phyloP scores from a whole-genome alignment of 2,888 invertebrate species.

The Steinernema carpocapsae region DNA sequence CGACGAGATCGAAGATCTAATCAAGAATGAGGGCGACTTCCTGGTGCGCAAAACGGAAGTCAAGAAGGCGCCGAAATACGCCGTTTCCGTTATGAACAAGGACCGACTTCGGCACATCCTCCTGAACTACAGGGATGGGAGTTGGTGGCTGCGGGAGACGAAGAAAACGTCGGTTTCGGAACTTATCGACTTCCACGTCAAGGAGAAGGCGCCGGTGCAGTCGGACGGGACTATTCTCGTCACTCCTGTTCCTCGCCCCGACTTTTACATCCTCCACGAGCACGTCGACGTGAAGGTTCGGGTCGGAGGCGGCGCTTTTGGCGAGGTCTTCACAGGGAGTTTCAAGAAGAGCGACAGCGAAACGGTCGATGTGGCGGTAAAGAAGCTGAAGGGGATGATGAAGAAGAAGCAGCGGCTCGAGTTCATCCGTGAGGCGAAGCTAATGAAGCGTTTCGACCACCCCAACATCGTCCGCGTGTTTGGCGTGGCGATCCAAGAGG shows the following conservation, averaged over 20 bases:
- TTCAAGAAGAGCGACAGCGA: slow-evolving; percentile 39
- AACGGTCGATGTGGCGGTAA: slow-evolving; percentile 42
- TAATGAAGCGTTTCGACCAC: slow-evolving; percentile 43
- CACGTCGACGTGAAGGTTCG: slow-evolving; percentile 38
- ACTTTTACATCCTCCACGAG: slow-evolving; percentile 43
- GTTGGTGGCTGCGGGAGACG: slow-evolving; percentile 40
- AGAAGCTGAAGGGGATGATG: slow-evolving; percentile 42
- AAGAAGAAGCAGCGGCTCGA: slow-evolving; percentile 42
- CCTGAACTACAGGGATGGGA: neutral
- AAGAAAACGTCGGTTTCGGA: slow-evolving; percentile 41
- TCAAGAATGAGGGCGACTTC: slow-evolving; percentile 44
- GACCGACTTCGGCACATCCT: slow-evolving; percentile 39
- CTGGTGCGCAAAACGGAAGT: slow-evolving; percentile 41
- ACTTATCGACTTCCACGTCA: slow-evolving; percentile 39
- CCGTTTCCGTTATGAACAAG: slow-evolving; percentile 20
- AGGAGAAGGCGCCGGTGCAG: slow-evolving; percentile 41
- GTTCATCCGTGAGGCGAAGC: slow-evolving; percentile 42
- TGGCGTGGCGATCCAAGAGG: slow-evolving; percentile 43
- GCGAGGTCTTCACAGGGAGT: slow-evolving; percentile 40
- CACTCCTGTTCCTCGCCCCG: slow-evolving; percentile 40
- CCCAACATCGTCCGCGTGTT: slow-evolving; percentile 40
- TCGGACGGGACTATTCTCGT: slow-evolving; percentile 38
- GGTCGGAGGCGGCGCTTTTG: slow-evolving; percentile 42
- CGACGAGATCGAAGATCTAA: slow-evolving; percentile 43
- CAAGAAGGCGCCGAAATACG: neutral